Evolutionary conservation across 37 sponge, comb jelly and placozoan genomes (phyloP).

Genomic region (Oopsacas minuta): DNA sequence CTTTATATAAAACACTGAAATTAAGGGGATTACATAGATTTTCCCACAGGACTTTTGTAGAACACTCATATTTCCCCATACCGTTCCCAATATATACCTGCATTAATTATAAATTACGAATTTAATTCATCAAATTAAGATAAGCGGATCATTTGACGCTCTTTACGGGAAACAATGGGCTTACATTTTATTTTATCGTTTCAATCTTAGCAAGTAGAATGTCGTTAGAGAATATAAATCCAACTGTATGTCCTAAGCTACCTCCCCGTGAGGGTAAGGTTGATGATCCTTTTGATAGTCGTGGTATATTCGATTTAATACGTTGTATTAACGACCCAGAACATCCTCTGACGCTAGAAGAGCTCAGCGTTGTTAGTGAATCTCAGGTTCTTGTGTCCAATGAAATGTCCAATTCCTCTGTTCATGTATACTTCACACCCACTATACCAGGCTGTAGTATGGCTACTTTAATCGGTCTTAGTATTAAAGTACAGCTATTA

Average conservation of each 20-base stretch:
- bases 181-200: too few relatives aligned
- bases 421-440: conserved; percentile 73
- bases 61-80: too few relatives aligned
- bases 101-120: too few relatives aligned
- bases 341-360: conserved; percentile 93
- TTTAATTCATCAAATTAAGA: too few relatives aligned
- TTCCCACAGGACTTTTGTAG: too few relatives aligned
- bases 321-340: conserved; percentile 88
- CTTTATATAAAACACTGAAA: too few relatives aligned
- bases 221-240: not conserved
- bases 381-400: conserved; percentile 65
- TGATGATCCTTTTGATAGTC: not conserved
- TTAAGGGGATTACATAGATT: too few relatives aligned
- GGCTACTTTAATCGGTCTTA: conserved; percentile 96
- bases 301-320: conserved; percentile 46
- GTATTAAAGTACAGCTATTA: conserved; percentile 68
- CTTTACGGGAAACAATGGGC: too few relatives aligned
- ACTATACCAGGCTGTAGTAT: conserved; percentile 99
- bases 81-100: too few relatives aligned
- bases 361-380: conserved; percentile 80
- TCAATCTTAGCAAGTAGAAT: too few relatives aligned
- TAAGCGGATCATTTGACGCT: too few relatives aligned
- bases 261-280: not conserved
- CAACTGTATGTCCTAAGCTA: not conserved
- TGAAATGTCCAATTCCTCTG: conserved; percentile 32